Evolutionary conservation across 2,113 vertebrate species (phyloP).

Genomic region (Scopus umbretta): DNA sequence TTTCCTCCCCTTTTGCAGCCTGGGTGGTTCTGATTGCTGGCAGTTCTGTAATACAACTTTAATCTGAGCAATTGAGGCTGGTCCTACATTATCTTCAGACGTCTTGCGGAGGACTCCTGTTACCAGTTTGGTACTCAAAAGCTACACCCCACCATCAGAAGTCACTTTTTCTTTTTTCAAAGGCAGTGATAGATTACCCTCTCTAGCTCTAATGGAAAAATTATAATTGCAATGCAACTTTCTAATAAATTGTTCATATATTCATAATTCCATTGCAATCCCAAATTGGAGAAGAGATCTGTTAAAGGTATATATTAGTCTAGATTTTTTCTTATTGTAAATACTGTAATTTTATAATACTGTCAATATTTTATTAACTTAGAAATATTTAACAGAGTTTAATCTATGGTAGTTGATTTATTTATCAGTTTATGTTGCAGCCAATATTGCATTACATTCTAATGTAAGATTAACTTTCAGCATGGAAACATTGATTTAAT

Average conservation of each 20-base stretch:
- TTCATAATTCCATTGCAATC: slow-evolving; percentile 60
- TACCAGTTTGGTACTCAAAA: slow-evolving; percentile 73
- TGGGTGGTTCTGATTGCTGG: slow-evolving; percentile 73
- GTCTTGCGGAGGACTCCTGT: slow-evolving; percentile 71
- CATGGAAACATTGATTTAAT: slow-evolving; percentile 62
- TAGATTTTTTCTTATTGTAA: slow-evolving; percentile 80
- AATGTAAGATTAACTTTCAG: slow-evolving; percentile 79
- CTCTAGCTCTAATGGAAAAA: slow-evolving; percentile 63
- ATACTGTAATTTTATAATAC: slow-evolving; percentile 82
- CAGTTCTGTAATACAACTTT: slow-evolving; percentile 68
- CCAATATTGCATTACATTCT: slow-evolving; percentile 76
- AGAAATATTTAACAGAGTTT: slow-evolving; percentile 80
- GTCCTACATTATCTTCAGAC: slow-evolving; percentile 58
- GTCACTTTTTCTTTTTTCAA: slow-evolving; percentile 61
- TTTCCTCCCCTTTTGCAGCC: slow-evolving; percentile 74
- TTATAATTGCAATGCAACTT: slow-evolving; percentile 73
- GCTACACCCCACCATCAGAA: slow-evolving; percentile 71
- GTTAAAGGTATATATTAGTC: slow-evolving; percentile 79
- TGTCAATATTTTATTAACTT: slow-evolving; percentile 82
- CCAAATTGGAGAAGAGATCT: slow-evolving; percentile 75
- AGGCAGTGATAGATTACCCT: slow-evolving; percentile 64
- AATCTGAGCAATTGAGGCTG: slow-evolving; percentile 73
- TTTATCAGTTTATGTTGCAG: slow-evolving; percentile 77
- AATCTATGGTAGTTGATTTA: slow-evolving; percentile 76
- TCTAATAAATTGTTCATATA: slow-evolving; percentile 75